Base-by-base conservation (phyloP, 2,113 vertebrate genomes). In the Nannospalax galili region DNA sequence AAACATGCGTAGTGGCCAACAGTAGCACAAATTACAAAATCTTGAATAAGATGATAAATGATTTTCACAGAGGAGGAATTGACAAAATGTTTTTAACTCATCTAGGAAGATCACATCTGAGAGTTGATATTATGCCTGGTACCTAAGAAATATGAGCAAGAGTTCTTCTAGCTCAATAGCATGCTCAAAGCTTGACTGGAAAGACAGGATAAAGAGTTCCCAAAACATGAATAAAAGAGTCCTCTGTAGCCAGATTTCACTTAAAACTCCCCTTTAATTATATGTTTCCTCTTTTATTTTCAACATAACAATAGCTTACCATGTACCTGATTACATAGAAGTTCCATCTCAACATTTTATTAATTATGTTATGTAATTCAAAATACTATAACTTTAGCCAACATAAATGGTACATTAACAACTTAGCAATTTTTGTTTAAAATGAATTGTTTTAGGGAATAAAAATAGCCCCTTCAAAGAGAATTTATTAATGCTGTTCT, bases 201-300 rank as follows among this genome's bases (percentile, higher is more conserved):
- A 24, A 32, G 26, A 19, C 1, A 65, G 5, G 4, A 3, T 78
- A 88, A 58, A 30, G 22, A 84, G 64, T 40, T 73, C 15, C 8
- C 5, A 26, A 16, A 73, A 5, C 2, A 86, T 42, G 26, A 75
- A 32, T 73, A 84, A 74, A 78, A n/a, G 69, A 40, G 1, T 86
- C 15, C 48, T 90, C 0, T 73, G 0, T 40, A 56, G 26, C 5
- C 77, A 81, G 5, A 35, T 94, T 88, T 94, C 64, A 40, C 62
- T 90, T 70, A 90, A 96, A 92, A 56, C 1, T 92, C 11, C 40
- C 8, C 48, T 62, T 88, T 37, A 12, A 32, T 84, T 95, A 90
- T 88, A 12, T 37, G n/a, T n/a, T 1, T 72, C 32, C 12, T 74
- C 2, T 94, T 40, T 91, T 56, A 64, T 52, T 72, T 67, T 56